Evolutionary conservation across 1,140 invertebrate species (phyloP).

Genomic region (Phymastichus coffea): DNA sequence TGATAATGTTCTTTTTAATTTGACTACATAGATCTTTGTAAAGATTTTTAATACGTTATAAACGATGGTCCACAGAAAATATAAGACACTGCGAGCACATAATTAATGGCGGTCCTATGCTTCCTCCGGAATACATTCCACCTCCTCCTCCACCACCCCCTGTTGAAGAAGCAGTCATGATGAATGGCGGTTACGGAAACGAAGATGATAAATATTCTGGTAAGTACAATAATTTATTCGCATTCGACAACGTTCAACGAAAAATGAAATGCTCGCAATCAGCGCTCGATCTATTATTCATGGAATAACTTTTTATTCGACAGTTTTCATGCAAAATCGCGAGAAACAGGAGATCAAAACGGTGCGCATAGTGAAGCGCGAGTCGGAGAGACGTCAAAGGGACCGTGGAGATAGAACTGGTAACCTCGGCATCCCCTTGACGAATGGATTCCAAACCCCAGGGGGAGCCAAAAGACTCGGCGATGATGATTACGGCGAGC

Average conservation of each 20-base stretch:
- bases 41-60: no score
- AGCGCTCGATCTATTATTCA: no score
- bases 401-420: conserved; percentile 65
- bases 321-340: conserved; percentile 74
- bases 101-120: conserved; percentile 34
- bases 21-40: no score
- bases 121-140: conserved; percentile 48
- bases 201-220: conserved; percentile 48
- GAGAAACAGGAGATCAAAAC: conserved; percentile 90
- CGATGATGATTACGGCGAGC: conserved; percentile 42
- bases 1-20: no score
- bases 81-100: conserved; percentile 37
- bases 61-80: conserved; percentile 35
- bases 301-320: no score
- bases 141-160: conserved; percentile 43
- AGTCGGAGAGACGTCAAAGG: conserved; percentile 80
- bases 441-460: conserved; percentile 44
- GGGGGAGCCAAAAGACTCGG: conserved; percentile 44
- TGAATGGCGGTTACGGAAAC: conserved; percentile 44
- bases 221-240: conserved; percentile 19
- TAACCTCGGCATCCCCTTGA: conserved; percentile 56
- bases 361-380: conserved; percentile 88
- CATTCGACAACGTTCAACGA: no score
- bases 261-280: no score
- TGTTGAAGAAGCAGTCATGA: conserved; percentile 37